Percentiles rank a stretch among this genome's conserved stretches.
Conservation (phyloP, 2,888 invertebrate genomes). For the Lampropteryx suffumata region DNA sequence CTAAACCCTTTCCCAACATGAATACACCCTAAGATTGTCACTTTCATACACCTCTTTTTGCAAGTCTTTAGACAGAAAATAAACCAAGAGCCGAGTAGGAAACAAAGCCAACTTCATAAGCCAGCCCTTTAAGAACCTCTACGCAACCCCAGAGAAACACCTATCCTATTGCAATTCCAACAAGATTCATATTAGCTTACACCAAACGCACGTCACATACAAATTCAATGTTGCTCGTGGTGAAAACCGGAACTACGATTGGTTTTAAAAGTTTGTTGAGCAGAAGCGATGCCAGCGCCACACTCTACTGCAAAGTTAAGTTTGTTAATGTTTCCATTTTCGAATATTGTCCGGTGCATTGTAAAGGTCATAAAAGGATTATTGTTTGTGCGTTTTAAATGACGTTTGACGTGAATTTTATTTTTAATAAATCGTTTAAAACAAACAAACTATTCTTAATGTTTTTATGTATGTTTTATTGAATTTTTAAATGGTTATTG, state of each 20-base stretch:
- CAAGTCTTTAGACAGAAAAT: slow-evolving; percentile 35
- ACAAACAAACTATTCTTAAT: no score
- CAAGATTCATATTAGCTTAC: slow-evolving; percentile 17
- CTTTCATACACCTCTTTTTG: slow-evolving; percentile 24
- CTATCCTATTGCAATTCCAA: slow-evolving; percentile 3
- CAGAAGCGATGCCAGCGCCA: slow-evolving; percentile 1
- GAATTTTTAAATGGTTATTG: no score
- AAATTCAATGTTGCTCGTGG: slow-evolving; percentile 28
- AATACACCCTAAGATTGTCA: slow-evolving; percentile 14
- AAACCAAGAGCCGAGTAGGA: slow-evolving; percentile 43
- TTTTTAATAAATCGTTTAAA: no score
- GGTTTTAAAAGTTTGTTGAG: slow-evolving; percentile 7
- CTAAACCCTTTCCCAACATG: no score
- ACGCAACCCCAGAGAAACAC: neutral
- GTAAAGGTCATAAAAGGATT: slow-evolving; percentile 2
- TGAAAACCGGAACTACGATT: slow-evolving; percentile 18
- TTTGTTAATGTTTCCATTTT: slow-evolving; percentile 18
- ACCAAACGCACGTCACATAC: slow-evolving; percentile 7
- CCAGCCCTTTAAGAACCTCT: slow-evolving; percentile 32
- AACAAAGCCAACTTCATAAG: slow-evolving; percentile 41
- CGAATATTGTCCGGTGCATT: slow-evolving; percentile 11
- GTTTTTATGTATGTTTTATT: no score
- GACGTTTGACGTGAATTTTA: neutral
- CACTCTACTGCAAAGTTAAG: slow-evolving; percentile 6
- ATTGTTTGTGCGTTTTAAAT: neutral